phyloP scores from a whole-genome alignment of 2,113 vertebrate genomes.

The Smithornis capensis region DNA sequence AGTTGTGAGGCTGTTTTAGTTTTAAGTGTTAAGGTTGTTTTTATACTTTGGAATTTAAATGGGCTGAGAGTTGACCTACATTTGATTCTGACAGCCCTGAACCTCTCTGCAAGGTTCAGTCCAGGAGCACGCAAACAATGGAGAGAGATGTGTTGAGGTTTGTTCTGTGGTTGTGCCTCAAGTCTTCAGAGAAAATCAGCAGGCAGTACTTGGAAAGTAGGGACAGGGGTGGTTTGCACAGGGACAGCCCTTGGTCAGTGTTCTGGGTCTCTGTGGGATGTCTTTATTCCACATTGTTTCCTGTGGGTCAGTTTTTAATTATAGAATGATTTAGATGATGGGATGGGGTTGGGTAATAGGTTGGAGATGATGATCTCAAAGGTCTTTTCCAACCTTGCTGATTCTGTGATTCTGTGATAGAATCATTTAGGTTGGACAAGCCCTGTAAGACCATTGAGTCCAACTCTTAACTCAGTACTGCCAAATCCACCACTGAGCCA shows the following conservation, averaged over 20 bases:
- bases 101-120: background rate
- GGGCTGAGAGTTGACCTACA: background rate
- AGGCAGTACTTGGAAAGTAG: background rate
- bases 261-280: background rate
- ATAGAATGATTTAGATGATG: too few relatives aligned
- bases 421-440: background rate
- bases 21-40: background rate
- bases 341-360: too few relatives aligned
- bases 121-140: background rate
- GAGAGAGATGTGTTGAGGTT: background rate
- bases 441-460: background rate
- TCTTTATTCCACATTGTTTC: background rate
- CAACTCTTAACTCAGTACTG: background rate
- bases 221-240: background rate
- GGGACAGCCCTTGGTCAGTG: background rate
- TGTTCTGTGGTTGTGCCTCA: background rate
- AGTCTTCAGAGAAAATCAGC: background rate
- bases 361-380: too few relatives aligned
- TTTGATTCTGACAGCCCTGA: background rate
- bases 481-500: background rate
- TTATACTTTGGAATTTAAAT: background rate
- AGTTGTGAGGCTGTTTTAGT: rapidly evolving
- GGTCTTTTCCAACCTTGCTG: too few relatives aligned
- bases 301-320: background rate
- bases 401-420: too few relatives aligned